Conservation (phyloP, 2,113 vertebrate genomes). For the Phrynosoma platyrhinos region DNA sequence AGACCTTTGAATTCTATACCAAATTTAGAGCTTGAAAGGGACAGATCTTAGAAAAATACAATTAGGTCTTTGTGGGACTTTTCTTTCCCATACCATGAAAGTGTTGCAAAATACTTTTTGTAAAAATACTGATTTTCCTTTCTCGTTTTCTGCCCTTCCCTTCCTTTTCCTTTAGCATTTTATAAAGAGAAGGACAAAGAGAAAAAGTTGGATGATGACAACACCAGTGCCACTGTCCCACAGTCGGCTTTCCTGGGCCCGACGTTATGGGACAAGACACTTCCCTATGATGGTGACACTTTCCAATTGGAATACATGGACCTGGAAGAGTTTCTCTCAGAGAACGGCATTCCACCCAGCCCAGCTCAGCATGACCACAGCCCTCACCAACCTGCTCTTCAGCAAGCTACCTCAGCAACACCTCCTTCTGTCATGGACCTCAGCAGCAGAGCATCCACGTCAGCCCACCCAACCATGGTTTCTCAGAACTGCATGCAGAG, state of each 20-base stretch:
- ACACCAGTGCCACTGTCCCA: slow-evolving; percentile 80
- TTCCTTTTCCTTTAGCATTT: slow-evolving; percentile 81
- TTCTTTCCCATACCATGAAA: background rate
- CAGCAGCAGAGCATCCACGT: slow-evolving; percentile 89
- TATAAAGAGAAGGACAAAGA: slow-evolving; percentile 93
- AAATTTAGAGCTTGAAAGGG: background rate
- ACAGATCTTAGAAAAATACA: background rate
- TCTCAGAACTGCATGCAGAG: slow-evolving; percentile 89
- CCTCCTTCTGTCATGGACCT: slow-evolving; percentile 89
- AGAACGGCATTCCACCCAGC: slow-evolving; percentile 97
- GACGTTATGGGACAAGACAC: slow-evolving; percentile 98
- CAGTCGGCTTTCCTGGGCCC: slow-evolving; percentile 98
- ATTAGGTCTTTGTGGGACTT: background rate
- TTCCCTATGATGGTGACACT: slow-evolving; percentile 95
- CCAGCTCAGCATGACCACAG: slow-evolving; percentile 84
- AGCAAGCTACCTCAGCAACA: slow-evolving; percentile 80
- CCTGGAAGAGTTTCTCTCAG: slow-evolving; percentile 97
- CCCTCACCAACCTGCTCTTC: slow-evolving; percentile 81
- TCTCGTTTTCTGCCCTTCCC: background rate
- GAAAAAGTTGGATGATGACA: slow-evolving; percentile 95
- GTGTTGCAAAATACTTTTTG: background rate
- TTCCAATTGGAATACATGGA: slow-evolving; percentile 99
- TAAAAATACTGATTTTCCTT: slow-evolving; percentile 2
- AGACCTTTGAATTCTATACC: slow-evolving; percentile 44
- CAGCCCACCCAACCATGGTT: slow-evolving; percentile 84